Evolutionary conservation across 2,888 invertebrate genomes (phyloP).

Genomic region (Xestia xanthographa): DNA sequence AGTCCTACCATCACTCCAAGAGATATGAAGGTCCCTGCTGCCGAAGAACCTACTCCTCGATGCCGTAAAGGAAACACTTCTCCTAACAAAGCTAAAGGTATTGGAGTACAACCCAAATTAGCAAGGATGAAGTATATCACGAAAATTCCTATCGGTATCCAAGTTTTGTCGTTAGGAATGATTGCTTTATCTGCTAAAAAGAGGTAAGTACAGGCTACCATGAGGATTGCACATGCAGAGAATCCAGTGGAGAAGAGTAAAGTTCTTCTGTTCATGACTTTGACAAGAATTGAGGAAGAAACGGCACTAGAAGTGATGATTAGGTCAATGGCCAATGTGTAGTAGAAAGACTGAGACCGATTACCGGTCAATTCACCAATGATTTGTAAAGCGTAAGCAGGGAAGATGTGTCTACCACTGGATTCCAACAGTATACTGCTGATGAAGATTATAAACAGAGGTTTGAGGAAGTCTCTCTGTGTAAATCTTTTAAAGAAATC

Average conservation of each 20-base stretch:
- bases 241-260: conserved; percentile 77
- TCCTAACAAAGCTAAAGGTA: conserved; percentile 79
- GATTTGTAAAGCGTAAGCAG: conserved; percentile 80
- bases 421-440: conserved; percentile 73
- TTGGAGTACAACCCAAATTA: conserved; percentile 81
- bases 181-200: conserved; percentile 68
- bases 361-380: conserved; percentile 74
- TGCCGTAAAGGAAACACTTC: conserved; percentile 81
- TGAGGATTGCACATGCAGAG: conserved; percentile 69
- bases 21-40: conserved; percentile 73
- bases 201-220: conserved; percentile 72
- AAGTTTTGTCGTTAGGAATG: conserved; percentile 68
- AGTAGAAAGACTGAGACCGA: conserved; percentile 74
- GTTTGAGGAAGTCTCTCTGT: conserved; percentile 77
- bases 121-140: conserved; percentile 76
- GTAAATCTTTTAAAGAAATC: conserved; percentile 74
- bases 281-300: conserved; percentile 76
- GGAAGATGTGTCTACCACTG: conserved; percentile 79
- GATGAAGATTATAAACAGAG: conserved; percentile 72
- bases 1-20: conserved; percentile 71
- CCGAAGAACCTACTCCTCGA: conserved; percentile 74
- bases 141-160: conserved; percentile 75
- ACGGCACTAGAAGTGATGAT: conserved; percentile 75
- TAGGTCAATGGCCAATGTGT: conserved; percentile 76
- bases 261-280: conserved; percentile 75